Evolutionary conservation across 1,140 invertebrate genomes (phyloP).

Genomic region (Drosophila bocki): DNA sequence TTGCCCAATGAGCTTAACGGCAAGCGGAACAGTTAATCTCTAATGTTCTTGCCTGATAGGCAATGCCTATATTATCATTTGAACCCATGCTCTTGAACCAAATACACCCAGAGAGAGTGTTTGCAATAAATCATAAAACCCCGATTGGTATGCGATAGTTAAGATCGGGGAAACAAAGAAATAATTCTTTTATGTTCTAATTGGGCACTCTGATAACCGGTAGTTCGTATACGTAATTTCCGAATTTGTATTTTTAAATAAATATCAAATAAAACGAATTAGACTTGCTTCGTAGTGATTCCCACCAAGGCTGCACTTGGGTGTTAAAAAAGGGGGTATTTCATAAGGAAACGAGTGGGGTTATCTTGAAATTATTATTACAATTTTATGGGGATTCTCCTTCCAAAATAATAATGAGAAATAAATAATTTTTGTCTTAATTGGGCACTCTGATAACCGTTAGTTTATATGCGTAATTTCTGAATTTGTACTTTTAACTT

Average conservation of each 20-base stretch:
- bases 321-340: background rate
- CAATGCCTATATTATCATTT: conserved; percentile 33
- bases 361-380: background rate
- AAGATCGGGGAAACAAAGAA: conserved; percentile 12
- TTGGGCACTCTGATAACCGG: conserved; percentile 4
- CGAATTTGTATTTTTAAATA: conserved; percentile 1
- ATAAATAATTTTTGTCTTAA: conserved; percentile 6
- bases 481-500: background rate
- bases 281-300: background rate
- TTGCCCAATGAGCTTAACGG: conserved; percentile 16
- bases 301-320: background rate
- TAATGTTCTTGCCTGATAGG: conserved; percentile 36
- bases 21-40: conserved; percentile 37
- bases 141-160: conserved; percentile 8
- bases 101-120: conserved; percentile 16
- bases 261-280: background rate
- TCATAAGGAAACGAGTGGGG: too few species aligned
- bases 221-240: conserved; percentile 20
- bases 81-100: conserved; percentile 42
- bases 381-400: background rate
- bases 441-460: conserved; percentile 1
- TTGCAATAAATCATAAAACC: conserved; percentile 14
- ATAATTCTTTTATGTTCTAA: conserved; percentile 13
- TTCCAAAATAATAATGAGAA: background rate
- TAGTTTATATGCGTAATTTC: conserved; percentile 18